Base-by-base conservation (phyloP, 2,888 invertebrate species). In the Caenorhabditis sp. region DNA sequence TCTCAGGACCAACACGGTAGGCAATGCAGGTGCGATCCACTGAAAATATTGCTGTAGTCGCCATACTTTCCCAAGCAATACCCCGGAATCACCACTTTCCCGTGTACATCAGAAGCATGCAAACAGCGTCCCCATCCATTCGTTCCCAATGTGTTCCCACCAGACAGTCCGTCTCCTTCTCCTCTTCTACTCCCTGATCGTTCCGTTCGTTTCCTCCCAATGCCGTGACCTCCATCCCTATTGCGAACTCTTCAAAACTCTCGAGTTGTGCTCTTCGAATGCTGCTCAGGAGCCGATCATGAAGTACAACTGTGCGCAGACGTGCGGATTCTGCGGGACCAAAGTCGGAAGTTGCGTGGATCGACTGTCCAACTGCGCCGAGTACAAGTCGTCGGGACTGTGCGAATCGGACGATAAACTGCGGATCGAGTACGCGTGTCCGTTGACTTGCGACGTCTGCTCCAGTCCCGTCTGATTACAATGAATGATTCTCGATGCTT, bases 171-270 rank as follows among this genome's bases (percentile, higher is more conserved):
- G 6, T 30, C 30, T 30, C 30, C 30, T 30, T 9, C 9, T 35
- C 3, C 8, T 37, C 20, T 11, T 50, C 17, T 4, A 17, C 20
- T 20, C 17, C 20, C 17, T 43, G 2, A 27, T 26, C 7, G 9
- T 65, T n/a, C 55, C 56, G 7, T 3, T 20, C n/a, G 24, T 48
- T n/a, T 22, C 35, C 37, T 20, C 39, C 2, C 73, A 74, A 53
- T 75, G 75, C 24, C 75, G 75, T 43, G 75, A 75, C 37, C 48
- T 75, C 30, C 75, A 75, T 43, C 68, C 75, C n/a, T 43, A 45
- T 8, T 75, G 75, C 32, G 68, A 75, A 2, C 58, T 75, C 1
- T 70, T 75, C 59, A 48, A 55, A 15, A 53, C 68, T 11, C 41
- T 75, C 8, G 70, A 75, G 20, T 15, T 70, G n/a, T 75, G 75